These are phyloP conservation scores for Lissocephala sabroskyi DNA, from an alignment of 2,888 invertebrate species.

Conservation along the genomic window DNA sequence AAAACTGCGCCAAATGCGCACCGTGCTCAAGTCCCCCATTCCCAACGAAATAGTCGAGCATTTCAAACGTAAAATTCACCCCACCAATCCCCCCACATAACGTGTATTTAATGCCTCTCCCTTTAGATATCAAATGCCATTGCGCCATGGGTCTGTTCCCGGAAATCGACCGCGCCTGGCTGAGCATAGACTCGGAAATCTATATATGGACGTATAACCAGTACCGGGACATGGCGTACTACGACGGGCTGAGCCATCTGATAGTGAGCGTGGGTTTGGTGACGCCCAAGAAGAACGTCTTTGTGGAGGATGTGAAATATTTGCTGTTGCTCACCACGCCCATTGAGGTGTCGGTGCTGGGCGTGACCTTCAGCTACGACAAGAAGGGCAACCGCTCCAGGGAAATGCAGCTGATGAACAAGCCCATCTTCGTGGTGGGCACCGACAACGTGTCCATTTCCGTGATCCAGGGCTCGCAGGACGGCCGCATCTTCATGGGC, in stretches of 20 bases:
- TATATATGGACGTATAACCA: conserved; percentile 97
- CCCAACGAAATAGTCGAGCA: conserved; percentile 96
- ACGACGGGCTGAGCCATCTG: conserved; percentile 94
- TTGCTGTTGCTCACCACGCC: conserved; percentile 94
- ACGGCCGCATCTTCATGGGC: conserved; percentile 94
- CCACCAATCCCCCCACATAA: too few species aligned
- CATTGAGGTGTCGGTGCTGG: conserved; percentile 84
- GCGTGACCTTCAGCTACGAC: conserved; percentile 69
- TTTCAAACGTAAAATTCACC: conserved; percentile 82
- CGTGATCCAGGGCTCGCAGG: conserved; percentile 84
- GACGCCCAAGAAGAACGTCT: conserved; percentile 89
- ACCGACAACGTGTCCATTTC: conserved; percentile 91
- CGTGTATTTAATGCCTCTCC: too few species aligned
- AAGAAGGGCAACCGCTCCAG: conserved; percentile 67
- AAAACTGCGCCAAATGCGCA: conserved; percentile 82
- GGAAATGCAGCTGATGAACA: conserved; percentile 93
- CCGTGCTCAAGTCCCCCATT: conserved; percentile 87
- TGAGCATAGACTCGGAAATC: conserved; percentile 97
- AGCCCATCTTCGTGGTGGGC: conserved; percentile 93
- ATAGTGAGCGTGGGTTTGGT: conserved; percentile 95
- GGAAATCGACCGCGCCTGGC: conserved; percentile 96
- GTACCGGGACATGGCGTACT: conserved; percentile 95
- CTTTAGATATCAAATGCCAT: conserved; percentile 92
- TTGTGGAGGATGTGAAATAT: conserved; percentile 92
- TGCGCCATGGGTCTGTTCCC: conserved; percentile 98